Evolutionary conservation across 2,888 invertebrate species (phyloP).

Genomic region (Stenchaetothrips biformis): DNA sequence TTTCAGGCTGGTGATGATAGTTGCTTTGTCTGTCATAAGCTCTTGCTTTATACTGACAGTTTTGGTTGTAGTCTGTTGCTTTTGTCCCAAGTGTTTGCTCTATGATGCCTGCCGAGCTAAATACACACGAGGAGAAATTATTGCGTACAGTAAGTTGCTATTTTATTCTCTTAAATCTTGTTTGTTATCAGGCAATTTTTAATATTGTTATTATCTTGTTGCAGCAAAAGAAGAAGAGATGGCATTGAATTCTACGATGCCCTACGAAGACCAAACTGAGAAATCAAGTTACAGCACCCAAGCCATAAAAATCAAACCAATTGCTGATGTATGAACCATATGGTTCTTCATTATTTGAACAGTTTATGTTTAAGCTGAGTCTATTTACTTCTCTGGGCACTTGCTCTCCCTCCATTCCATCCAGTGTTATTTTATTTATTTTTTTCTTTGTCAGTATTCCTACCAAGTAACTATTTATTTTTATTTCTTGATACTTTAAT

Average conservation of each 20-base stretch:
- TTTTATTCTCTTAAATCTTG: not conserved
- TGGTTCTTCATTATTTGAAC: no score
- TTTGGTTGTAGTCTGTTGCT: slow-evolving; percentile 44
- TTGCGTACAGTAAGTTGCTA: slow-evolving; percentile 40
- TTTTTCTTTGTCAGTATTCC: not conserved
- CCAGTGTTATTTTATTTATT: no score
- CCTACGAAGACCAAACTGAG: not conserved
- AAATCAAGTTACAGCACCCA: slow-evolving; percentile 12
- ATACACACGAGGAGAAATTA: slow-evolving; percentile 43
- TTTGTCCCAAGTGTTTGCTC: slow-evolving; percentile 45
- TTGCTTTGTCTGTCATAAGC: slow-evolving; percentile 41
- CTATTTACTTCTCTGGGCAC: no score
- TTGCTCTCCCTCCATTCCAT: no score
- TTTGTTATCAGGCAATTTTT: not conserved
- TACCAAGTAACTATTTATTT: not conserved
- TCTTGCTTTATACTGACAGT: slow-evolving; percentile 40
- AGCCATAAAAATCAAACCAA: not conserved
- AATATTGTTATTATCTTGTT: not conserved
- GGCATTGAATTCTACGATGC: not conserved
- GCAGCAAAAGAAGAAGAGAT: slow-evolving; percentile 12
- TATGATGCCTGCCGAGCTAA: slow-evolving; percentile 43
- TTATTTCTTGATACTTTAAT: no score
- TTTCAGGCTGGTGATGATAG: slow-evolving; percentile 42
- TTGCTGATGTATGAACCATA: not conserved
- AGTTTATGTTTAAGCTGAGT: no score